phyloP scores from a whole-genome alignment of 2,888 invertebrate genomes.

The Slavum lentiscoides region DNA sequence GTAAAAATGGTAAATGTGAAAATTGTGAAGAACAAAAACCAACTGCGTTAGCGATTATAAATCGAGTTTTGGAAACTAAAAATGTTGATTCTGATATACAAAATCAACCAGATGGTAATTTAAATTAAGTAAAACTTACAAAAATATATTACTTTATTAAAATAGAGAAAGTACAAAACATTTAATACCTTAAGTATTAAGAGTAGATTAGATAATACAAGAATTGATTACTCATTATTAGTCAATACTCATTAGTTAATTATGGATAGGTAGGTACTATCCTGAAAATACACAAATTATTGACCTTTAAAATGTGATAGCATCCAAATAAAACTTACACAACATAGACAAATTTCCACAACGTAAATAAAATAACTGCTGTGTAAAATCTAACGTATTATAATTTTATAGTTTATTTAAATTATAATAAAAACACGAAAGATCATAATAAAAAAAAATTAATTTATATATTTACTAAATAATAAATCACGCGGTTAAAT shows the following conservation, averaged over 20 bases:
- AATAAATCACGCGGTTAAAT: background rate
- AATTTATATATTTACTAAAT: background rate
- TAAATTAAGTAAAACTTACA: background rate
- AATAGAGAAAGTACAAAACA: background rate
- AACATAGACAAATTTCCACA: background rate
- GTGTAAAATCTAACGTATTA: slow-evolving; percentile 9
- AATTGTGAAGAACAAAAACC: slow-evolving; percentile 29
- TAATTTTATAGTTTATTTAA: slow-evolving; percentile 3
- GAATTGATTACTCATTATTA: slow-evolving; percentile 8
- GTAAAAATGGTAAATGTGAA: slow-evolving; percentile 45
- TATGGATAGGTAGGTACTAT: background rate
- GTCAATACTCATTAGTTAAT: background rate
- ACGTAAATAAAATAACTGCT: slow-evolving; percentile 3
- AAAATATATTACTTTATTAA: background rate
- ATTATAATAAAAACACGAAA: background rate
- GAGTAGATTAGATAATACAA: background rate
- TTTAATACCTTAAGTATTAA: background rate
- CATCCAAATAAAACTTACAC: background rate
- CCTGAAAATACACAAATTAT: slow-evolving; percentile 16
- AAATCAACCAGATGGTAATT: slow-evolving; percentile 39
- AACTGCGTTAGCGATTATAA: slow-evolving; percentile 36
- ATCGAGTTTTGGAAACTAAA: slow-evolving; percentile 34
- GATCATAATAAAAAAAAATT: background rate
- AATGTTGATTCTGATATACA: slow-evolving; percentile 7
- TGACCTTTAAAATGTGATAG: slow-evolving; percentile 39